phyloP scores from a whole-genome alignment of 2,888 invertebrate species.

The Orchesella flavescens region DNA sequence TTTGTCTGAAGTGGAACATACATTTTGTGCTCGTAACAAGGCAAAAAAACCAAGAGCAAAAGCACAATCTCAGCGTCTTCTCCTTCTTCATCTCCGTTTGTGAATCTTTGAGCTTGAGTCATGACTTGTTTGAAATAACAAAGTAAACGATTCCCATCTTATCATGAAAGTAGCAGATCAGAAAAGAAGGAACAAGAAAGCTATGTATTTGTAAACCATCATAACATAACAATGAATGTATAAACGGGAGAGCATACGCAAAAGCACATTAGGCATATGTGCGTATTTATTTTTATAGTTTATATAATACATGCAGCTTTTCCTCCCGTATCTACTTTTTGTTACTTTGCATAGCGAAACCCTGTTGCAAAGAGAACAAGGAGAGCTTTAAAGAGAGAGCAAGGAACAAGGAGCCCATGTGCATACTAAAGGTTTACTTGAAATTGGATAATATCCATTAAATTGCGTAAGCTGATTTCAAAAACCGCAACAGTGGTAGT shows the following conservation, averaged over 20 bases:
- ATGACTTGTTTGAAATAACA: slow-evolving; percentile 28
- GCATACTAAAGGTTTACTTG: slow-evolving; percentile 8
- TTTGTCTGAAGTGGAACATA: background rate
- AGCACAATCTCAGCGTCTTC: too few species aligned
- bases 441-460: slow-evolving; percentile 39
- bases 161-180: background rate
- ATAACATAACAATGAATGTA: slow-evolving; percentile 1
- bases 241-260: background rate
- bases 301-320: background rate
- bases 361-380: too few species aligned
- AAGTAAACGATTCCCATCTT: slow-evolving; percentile 4
- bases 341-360: background rate
- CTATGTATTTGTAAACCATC: background rate
- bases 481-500: background rate
- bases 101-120: slow-evolving; percentile 13
- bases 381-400: background rate
- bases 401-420: background rate
- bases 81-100: too few species aligned
- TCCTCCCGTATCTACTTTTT: too few species aligned
- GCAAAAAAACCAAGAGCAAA: too few species aligned
- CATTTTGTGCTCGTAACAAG: too few species aligned
- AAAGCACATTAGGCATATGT: background rate
- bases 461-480: slow-evolving; percentile 13
- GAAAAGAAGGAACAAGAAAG: background rate
- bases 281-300: background rate